Evolutionary conservation across 2,113 vertebrate genomes (phyloP), one percentile per base, ranked within the genome.

Genomic region (Coturnix japonica): DNA sequence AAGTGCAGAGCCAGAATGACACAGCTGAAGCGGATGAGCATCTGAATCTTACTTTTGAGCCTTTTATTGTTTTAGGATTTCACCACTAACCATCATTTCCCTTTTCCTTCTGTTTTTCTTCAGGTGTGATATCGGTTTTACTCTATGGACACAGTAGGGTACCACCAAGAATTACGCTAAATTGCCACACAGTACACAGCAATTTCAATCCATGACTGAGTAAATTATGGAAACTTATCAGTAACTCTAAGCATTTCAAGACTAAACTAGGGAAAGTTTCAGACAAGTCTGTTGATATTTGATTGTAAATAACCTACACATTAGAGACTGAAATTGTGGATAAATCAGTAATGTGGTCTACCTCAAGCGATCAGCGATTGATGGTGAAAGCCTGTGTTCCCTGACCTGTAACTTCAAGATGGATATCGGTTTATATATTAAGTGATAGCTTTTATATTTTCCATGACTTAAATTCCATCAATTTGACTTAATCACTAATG

Each of bases 271-370:
- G 96, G 87, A 43, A 94, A 96, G 93, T 14, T 72, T 83, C 95
- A 91, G 94, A 85, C 90, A 90, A 85, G 74, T 78, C 83, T 81
- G 49, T 81, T 77, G 67, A 18, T 90, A 81, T 76, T 90, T 89
- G 86, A 79, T 88, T 97, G 94, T 97, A 97, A 63, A 81, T 88
- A 96, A 94, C 70, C 78, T 95, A 92, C 74, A 69, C 33, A 83
- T 57, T 91, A 96, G 91, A 80, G 87, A 90, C 39, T 81, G 88
- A 95, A 90, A 90, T 91, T 28, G 66, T 94, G 95, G 87, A 53
- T 89, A 87, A 95, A 73, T 94, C 67, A 93, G 13, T 94, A 93
- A 94, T 96, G 94, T 88, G 97, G 96, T 97, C 98, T 98, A 97
- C 97, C 97, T 98, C 97, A 97, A 94, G 89, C 89, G 82, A 95